Evolutionary conservation across 2,797 vertebrate genomes (phyloP).

Genomic region (Pseudotriccus pelzelni): DNA sequence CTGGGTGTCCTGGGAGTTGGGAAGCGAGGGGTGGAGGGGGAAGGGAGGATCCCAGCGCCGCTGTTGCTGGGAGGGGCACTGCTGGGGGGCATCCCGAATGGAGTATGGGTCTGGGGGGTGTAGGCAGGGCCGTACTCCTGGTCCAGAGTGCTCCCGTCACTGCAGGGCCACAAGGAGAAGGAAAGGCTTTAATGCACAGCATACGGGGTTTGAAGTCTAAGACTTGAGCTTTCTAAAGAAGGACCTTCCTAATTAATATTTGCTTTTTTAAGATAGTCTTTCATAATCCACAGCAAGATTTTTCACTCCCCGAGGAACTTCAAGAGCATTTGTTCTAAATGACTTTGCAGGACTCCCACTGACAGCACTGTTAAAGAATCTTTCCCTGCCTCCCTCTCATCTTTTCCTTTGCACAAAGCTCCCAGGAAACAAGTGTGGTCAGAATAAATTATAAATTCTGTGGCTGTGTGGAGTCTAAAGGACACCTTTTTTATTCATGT

Average conservation of each 20-base stretch:
- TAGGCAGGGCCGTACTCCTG: constrained; percentile 94
- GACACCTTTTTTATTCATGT: constrained; percentile 8
- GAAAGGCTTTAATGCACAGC: not conserved
- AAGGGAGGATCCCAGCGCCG: constrained; percentile 90
- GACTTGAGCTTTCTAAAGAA: not conserved
- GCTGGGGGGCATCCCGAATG: constrained; percentile 89
- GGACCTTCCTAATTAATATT: constrained; percentile 19
- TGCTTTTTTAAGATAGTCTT: constrained; percentile 21
- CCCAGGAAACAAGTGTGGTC: constrained; percentile 3
- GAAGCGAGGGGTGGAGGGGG: constrained; percentile 95
- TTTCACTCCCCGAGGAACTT: constrained; percentile 10
- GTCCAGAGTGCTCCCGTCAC: constrained; percentile 92
- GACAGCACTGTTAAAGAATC: not conserved
- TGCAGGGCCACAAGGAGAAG: constrained; percentile 77
- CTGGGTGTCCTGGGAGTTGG: constrained; percentile 93
- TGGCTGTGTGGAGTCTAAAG: not conserved
- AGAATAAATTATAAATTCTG: constrained; percentile 19
- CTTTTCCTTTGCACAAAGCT: constrained; percentile 23
- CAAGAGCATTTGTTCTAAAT: constrained; percentile 38
- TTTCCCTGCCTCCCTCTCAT: not conserved
- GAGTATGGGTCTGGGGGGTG: constrained; percentile 94
- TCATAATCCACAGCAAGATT: constrained; percentile 22
- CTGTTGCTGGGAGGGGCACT: constrained; percentile 95
- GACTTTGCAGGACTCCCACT: constrained; percentile 39
- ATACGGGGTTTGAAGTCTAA: not conserved